These are phyloP conservation scores for Catagonus wagneri DNA, from an alignment of 2,113 vertebrate species.

Conservation along the genomic window DNA sequence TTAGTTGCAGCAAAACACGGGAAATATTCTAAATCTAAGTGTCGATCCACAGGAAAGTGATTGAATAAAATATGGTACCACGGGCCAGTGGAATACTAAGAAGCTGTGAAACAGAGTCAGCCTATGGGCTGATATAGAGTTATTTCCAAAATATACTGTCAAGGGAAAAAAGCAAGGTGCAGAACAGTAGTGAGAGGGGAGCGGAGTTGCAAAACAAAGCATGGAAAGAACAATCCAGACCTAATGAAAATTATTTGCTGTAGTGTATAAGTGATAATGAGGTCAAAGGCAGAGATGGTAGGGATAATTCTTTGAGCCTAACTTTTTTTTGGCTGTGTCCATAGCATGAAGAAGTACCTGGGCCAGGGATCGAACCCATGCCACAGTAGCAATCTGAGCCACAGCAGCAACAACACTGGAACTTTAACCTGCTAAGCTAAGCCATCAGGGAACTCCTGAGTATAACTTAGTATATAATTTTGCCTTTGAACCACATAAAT, in stretches of 20 bases:
- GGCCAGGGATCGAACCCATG: too few relatives aligned
- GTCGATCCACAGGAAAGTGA: neutral
- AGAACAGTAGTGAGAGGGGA: neutral
- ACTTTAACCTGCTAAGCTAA: too few relatives aligned
- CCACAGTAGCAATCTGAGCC: too few relatives aligned
- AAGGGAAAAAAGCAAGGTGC: neutral
- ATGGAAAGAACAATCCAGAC: neutral
- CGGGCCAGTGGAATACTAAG: neutral
- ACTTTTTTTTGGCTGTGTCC: neutral
- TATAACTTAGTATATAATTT: neutral
- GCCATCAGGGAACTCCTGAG: too few relatives aligned
- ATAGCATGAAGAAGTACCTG: too few relatives aligned
- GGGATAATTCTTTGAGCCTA: neutral
- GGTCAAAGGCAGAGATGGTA: neutral
- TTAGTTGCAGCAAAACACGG: neutral
- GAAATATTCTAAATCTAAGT: neutral
- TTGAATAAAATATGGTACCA: neutral
- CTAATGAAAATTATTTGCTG: neutral
- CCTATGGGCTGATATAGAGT: neutral
- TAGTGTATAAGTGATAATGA: neutral
- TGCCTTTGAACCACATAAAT: neutral
- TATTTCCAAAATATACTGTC: neutral
- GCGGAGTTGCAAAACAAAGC: neutral
- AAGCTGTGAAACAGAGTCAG: neutral
- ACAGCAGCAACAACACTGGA: too few relatives aligned